Base-by-base conservation (phyloP, 2,113 vertebrate genomes). In the Ageneiosus marmoratus region DNA sequence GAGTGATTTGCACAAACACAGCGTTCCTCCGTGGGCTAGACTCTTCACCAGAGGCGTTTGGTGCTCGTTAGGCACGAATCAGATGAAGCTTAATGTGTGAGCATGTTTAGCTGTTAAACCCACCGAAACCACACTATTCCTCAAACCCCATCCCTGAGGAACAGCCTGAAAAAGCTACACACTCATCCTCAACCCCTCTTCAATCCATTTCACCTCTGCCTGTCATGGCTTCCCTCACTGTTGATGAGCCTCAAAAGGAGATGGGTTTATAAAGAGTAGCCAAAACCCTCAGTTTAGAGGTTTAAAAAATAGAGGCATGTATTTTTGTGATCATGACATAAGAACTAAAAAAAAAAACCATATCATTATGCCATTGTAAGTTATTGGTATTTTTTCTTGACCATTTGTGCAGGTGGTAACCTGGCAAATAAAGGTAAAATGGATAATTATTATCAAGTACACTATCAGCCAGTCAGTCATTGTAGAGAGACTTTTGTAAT, bases 91-190 rank as follows among this genome's bases (percentile, higher is more conserved):
- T 92, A 93, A 93, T 90, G 91, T 91, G 91, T 29, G 87, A 93
- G 91, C 92, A 91, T 93, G 92, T 91, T 92, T 86, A 89, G 89
- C 87, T 83, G 81, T 87, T 93, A 91, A 91, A 91, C 91, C 91
- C 87, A 82, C 67, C 55, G 1, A 90, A 91, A 92, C 91, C 91
- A 85, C 92, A 91, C 44, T 24, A 77, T 75, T 76, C 76, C 37
- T 62, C 69, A 41, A n/a, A 70, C 74, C 27, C 53, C 16, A 27
- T 46, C 67, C 53, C 72, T 37, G 77, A 83, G 73, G 74, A 84
- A 82, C 72, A 77, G 80, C 72, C 80, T 77, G 73, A 77, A 56
- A 81, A 80, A 77, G 32, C 79, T 65, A 16, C 58, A 85, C 41
- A 56, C 86, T 84, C 84, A 82, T 86, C 79, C 56, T 79, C 41